A percentile compares a stretch with the other conserved stretches of the same genome.
phyloP scores from a whole-genome alignment of 2,797 vertebrate species.

The Onychomys leucogaster region DNA sequence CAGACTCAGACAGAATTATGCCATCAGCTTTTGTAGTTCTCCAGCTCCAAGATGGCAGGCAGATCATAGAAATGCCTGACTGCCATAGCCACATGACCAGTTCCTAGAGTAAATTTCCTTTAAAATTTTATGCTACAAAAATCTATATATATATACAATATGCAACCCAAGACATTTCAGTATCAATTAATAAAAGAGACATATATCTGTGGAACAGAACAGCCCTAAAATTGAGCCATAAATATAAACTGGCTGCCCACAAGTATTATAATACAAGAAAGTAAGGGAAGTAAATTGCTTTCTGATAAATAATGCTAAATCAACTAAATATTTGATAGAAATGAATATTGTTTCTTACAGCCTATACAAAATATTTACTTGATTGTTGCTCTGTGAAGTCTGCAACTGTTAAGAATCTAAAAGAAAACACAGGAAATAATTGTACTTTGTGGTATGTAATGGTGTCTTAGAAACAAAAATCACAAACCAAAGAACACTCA shows the following conservation, averaged over 20 bases:
- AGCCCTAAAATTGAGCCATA: not conserved
- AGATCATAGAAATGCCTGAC: not conserved
- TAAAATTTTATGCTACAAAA: not conserved
- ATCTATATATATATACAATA: not conserved
- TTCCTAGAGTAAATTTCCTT: not conserved
- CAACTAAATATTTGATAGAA: conserved; percentile 16
- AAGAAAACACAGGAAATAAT: not conserved
- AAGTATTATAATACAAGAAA: not conserved
- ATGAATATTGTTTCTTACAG: not conserved
- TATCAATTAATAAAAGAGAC: not conserved
- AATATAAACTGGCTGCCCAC: not conserved
- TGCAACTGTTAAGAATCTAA: not conserved
- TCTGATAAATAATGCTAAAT: not conserved
- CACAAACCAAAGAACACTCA: not conserved
- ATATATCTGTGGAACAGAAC: not conserved
- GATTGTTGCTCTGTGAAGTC: not conserved
- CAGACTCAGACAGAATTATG: not conserved
- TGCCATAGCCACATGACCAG: not conserved
- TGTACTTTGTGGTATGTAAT: not conserved
- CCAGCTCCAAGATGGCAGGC: not conserved
- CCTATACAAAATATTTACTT: not conserved
- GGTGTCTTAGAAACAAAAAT: not conserved
- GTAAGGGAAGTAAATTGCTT: not conserved
- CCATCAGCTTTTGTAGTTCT: not conserved
- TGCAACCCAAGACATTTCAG: not conserved